Base-by-base conservation (phyloP, 1,140 invertebrate species). In the Drosophila suzukii region DNA sequence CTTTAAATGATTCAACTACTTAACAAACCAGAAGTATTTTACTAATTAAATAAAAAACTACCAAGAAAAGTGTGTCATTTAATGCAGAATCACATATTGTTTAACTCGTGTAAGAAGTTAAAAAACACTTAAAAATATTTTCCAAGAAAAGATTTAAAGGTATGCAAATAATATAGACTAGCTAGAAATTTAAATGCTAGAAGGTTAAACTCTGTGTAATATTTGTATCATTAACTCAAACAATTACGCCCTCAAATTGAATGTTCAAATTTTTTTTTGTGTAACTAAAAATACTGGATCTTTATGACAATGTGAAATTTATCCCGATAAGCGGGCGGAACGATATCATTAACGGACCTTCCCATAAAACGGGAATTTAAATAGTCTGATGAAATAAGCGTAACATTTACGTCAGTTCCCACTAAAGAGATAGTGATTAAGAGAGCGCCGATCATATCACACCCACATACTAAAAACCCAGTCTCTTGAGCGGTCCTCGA, bases 291-390 rank as follows among this genome's bases (percentile, higher is more conserved):
- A 20, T 30, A 20, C 32, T 68, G 61, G 32, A 15, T 46, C 38
- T 68, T 66, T 66, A 53, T 54, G 60, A 66, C 32, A 46, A 54
- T 51, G 30, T 43, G 15, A 11, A 58, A 57, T 41, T 50, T n/a
- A 71, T 71, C 66, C 65, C 27, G 65, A 71, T 71, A 71, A 70
- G 63, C 43, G 62, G 27, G 10, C 50, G 62, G 50, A 20, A 67
- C 30, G 24, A 71, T 68, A 71, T 49, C 11, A 30, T 34, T 44
- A 36, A 44, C 47, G 30, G 38, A 65, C 65, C 65, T 51, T 51
- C 65, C 46, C 65, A 41, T 41, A 34, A 67, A 51, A 15, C 38
- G 46, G 13, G n/a, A 13, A 13, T 66, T 44, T 36, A 68, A 68
- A 53, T n/a, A 20, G 47, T 68, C 65, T 68, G 65, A 68, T 68